Percentiles rank a stretch among this genome's conserved stretches.
These are phyloP conservation scores for Ochotona princeps DNA, from an alignment of 2,113 vertebrate genomes.

Conservation along the genomic window DNA sequence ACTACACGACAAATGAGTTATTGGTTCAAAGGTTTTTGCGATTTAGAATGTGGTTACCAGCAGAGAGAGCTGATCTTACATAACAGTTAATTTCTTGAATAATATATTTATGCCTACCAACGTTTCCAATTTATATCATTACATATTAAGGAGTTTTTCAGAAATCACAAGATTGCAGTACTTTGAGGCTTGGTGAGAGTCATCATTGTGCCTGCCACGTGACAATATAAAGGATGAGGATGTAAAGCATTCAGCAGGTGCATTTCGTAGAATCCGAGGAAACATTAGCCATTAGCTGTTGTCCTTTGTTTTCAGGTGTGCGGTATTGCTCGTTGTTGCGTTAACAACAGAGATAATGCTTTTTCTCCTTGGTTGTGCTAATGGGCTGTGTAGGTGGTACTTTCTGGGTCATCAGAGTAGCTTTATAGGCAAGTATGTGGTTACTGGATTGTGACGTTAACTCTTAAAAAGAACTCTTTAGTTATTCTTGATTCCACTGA, in stretches of 20 bases:
- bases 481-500: not conserved
- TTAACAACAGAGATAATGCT: too few relatives aligned
- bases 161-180: not conserved
- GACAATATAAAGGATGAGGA: not conserved
- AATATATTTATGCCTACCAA: not conserved
- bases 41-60: not conserved
- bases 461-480: not conserved
- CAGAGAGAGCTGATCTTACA: not conserved
- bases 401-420: not conserved
- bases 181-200: not conserved
- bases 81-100: not conserved
- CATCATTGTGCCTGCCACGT: not conserved
- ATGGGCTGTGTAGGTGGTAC: not conserved
- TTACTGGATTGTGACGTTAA: not conserved
- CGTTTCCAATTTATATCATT: not conserved
- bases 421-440: not conserved
- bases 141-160: not conserved
- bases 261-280: not conserved
- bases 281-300: fast-evolving
- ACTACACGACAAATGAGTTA: not conserved
- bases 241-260: fast-evolving
- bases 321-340: not conserved
- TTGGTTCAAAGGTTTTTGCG: not conserved
- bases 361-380: not conserved
- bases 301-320: not conserved